A percentile compares a stretch with the other conserved stretches of the same genome.
Conservation (phyloP, 2,797 vertebrate species). For the Poeciliopsis infans region DNA sequence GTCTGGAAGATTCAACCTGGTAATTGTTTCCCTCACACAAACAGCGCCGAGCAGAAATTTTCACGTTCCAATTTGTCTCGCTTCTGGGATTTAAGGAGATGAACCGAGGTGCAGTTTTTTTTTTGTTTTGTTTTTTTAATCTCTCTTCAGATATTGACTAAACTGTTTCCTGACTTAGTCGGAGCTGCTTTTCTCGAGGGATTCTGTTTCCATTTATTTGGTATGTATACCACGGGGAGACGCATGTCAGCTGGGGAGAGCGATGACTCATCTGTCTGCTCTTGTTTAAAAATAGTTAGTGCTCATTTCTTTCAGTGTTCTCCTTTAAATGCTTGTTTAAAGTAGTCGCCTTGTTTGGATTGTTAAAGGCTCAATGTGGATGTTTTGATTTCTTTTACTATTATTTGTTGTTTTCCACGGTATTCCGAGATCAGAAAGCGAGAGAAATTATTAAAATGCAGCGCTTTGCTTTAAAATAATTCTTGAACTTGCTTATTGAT, state of each 20-base stretch:
- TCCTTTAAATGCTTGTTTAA: constrained; percentile 3
- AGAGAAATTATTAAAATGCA: background rate
- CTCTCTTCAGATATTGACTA: constrained; percentile 34
- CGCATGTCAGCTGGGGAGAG: constrained; percentile 37
- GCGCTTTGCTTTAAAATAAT: no score
- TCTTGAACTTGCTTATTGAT: background rate
- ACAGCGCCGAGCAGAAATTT: constrained; percentile 43
- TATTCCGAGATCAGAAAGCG: background rate
- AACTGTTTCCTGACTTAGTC: constrained; percentile 51
- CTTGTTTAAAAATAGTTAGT: constrained; percentile 34
- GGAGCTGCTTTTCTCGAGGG: constrained; percentile 46
- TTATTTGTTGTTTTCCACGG: background rate
- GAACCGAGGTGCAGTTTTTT: constrained; percentile 8
- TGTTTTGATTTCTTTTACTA: background rate
- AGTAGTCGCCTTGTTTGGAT: constrained; percentile 6
- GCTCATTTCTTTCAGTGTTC: constrained; percentile 21
- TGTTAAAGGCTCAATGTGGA: background rate
- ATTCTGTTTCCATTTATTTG: constrained; percentile 56
- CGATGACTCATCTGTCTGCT: constrained; percentile 50
- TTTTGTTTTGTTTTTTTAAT: constrained; percentile 1
- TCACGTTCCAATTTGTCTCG: constrained; percentile 37
- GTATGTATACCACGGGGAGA: constrained; percentile 32
- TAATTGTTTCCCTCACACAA: constrained; percentile 16
- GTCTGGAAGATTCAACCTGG: constrained; percentile 15
- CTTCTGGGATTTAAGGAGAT: constrained; percentile 31